Conservation (phyloP, 1,140 invertebrate species). For the Conus betulinus region DNA sequence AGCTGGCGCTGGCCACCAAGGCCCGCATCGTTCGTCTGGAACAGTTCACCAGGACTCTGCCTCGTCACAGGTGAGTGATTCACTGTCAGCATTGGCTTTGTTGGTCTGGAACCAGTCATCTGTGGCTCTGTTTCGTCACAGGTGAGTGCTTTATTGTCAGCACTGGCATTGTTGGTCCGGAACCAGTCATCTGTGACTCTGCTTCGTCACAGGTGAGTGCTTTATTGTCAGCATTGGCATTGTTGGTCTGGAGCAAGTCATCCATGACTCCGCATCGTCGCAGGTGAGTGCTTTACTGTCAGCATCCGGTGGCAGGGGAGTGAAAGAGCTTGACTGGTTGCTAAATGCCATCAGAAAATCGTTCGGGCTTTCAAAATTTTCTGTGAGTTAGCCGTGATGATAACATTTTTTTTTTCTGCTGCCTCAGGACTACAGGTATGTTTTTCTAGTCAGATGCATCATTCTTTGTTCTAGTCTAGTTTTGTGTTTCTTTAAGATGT, state of each 20-base stretch:
- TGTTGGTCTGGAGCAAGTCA: constrained; percentile 53
- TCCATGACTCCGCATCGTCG: neutral
- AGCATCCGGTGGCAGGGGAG: too few species aligned
- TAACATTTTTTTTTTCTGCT: too few species aligned
- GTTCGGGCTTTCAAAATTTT: too few species aligned
- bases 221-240: constrained; percentile 35
- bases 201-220: neutral
- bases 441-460: too few species aligned
- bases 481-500: too few species aligned
- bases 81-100: constrained; percentile 39
- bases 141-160: neutral
- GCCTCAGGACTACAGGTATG: too few species aligned
- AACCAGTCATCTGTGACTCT: constrained; percentile 20
- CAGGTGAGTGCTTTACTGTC: neutral
- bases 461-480: too few species aligned
- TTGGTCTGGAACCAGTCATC: constrained; percentile 51
- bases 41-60: constrained; percentile 3
- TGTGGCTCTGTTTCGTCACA: neutral
- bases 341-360: too few species aligned
- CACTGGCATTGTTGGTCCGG: constrained; percentile 59
- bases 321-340: too few species aligned
- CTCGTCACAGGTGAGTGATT: neutral
- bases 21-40: constrained; percentile 60
- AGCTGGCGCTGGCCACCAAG: constrained; percentile 67
- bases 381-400: too few species aligned